A percentile compares a stretch with the other conserved stretches of the same genome.
Conservation (phyloP, 2,888 invertebrate genomes). For the Phengaris alcon region DNA sequence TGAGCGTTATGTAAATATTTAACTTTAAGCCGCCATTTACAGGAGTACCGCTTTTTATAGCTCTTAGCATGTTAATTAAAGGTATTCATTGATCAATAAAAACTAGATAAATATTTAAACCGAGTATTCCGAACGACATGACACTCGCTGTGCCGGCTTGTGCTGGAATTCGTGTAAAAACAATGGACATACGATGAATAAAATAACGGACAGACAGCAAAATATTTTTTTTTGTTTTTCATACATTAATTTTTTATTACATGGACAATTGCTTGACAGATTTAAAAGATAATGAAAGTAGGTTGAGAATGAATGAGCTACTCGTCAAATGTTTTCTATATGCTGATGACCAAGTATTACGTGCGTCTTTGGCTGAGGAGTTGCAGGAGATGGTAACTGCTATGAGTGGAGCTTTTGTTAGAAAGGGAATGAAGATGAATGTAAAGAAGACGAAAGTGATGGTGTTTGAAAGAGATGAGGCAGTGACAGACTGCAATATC, state of each 20-base stretch:
- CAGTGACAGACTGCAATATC: no score
- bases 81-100: conserved; percentile 23
- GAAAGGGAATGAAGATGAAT: no score
- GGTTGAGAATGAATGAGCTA: no score
- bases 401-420: no score
- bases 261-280: no score
- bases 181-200: conserved; percentile 2
- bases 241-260: background rate
- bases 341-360: no score
- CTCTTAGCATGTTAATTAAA: conserved; percentile 30
- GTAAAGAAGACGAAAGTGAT: no score
- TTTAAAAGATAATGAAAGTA: no score
- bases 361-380: no score
- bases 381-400: no score
- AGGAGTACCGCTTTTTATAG: background rate
- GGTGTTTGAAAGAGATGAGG: no score
- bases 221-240: background rate
- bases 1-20: conserved; percentile 4
- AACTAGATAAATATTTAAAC: conserved; percentile 17
- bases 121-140: background rate
- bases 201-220: background rate
- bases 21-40: background rate
- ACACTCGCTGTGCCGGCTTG: background rate
- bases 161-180: conserved; percentile 6
- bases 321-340: no score